phyloP scores from a whole-genome alignment of 2,797 vertebrate species.

The Chelidonichthys spinosus region DNA sequence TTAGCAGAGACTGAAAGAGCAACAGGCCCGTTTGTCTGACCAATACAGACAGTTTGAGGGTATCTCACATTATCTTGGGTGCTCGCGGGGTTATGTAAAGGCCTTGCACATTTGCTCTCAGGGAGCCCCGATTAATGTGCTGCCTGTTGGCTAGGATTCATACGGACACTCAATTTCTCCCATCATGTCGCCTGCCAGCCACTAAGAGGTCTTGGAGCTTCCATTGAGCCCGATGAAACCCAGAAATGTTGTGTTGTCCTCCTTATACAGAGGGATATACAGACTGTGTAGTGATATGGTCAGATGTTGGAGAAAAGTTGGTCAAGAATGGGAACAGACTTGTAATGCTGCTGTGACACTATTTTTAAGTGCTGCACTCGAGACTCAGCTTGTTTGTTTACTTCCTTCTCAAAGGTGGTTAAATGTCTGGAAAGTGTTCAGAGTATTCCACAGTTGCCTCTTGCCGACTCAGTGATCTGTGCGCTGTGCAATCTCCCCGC shows the following conservation, averaged over 20 bases:
- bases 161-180: constrained; percentile 70
- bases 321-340: constrained; percentile 23
- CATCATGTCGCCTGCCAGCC: constrained; percentile 64
- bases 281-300: not conserved
- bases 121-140: constrained; percentile 47
- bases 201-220: constrained; percentile 13
- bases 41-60: constrained; percentile 41
- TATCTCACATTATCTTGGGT: constrained; percentile 30
- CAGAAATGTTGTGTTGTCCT: not conserved
- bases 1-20: constrained; percentile 12
- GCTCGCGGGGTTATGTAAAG: constrained; percentile 50
- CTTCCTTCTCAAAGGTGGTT: constrained; percentile 37
- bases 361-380: constrained; percentile 17
- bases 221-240: constrained; percentile 27
- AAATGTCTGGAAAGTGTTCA: constrained; percentile 50
- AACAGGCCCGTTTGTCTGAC: constrained; percentile 35
- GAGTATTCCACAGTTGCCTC: constrained; percentile 38
- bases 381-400: constrained; percentile 48
- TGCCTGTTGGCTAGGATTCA: constrained; percentile 60
- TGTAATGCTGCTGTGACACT: not conserved
- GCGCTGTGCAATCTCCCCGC: constrained; percentile 16
- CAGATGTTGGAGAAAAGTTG: constrained; percentile 19
- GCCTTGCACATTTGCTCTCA: constrained; percentile 35
- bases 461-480: constrained; percentile 45
- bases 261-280: not conserved